Evolutionary conservation across 1,140 invertebrate genomes (phyloP), one percentile per base, ranked within the genome.

Genomic region (Gonatopus flavifemur): DNA sequence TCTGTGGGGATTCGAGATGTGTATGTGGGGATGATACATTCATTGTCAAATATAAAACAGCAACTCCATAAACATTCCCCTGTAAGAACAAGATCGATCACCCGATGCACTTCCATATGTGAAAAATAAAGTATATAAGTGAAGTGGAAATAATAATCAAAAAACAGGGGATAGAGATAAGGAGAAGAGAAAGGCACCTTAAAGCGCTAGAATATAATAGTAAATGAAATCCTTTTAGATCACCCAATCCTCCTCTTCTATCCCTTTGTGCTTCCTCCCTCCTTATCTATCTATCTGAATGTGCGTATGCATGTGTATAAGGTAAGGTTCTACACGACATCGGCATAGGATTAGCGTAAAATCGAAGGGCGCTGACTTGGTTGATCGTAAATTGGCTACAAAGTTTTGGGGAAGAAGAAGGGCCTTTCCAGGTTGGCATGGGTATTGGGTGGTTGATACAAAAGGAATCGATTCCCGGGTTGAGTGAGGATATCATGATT

Each of bases 311-410:
- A n/a, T n/a, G n/a, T n/a, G 18, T 32, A 49, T 50, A 40, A 49
- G 43, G 45, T 49, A 52, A 57, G 54, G 54, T 45, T 61, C 45
- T 35, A 50, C 35, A 61, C 58, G 58, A 59, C 62, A 63, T 65
- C 53, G 55, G 59, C 59, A 67, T 67, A 52, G 64, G 66, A 67
- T 68, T 68, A 68, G 57, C 62, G 66, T 66, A 65, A 63, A 68
- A 65, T 68, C 62, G 62, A 59, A 67, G 66, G 64, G 59, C 62
- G 64, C 62, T 68, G 66, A 68, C 64, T 68, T 62, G 59, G 55
- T 66, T 51, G 62, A 57, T 69, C 65, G 57, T 67, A 67, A 69
- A 69, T 69, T 67, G 66, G 65, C 64, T 66, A 67, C 64, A 69
- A 69, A 69, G 60, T 69, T 69, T n/a, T 67, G 52, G 60, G 55